Evolutionary conservation across 2,797 vertebrate genomes (phyloP), one percentile per base, ranked within the genome.

Genomic region (Spinus pinus): DNA sequence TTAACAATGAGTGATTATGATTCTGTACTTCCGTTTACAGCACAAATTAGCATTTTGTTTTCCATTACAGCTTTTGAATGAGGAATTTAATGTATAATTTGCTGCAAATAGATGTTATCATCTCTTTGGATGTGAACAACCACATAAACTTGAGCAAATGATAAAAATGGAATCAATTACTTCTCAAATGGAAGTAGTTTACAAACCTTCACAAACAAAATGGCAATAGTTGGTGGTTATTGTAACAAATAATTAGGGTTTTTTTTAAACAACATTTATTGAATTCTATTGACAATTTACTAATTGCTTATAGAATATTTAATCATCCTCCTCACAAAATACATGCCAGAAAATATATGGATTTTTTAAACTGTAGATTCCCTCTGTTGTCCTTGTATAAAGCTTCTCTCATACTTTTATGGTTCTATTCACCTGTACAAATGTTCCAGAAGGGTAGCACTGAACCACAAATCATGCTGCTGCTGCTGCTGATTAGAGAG

Each of bases 31-130:
- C 97, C 96, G 91, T 97, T 98, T 98, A 98, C 97, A 98, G 97
- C 97, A 98, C 97, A 98, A 98, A 98, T 98, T 98, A 98, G 97
- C 98, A 98, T 98, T 98, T 98, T 98, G 97, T 98, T 98, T 98
- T 98, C 97, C 94, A 97, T 97, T 98, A 98, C 95, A 91, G 98
- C 96, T 96, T 97, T 98, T 98, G 97, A 98, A 98, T 98, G 97
- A 97, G 96, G 97, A 98, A 98, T 98, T 98, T 98, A 98, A 98
- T 98, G 97, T 97, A 98, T 98, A 98, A 98, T 98, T 98, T 98
- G 97, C 97, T 97, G 97, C 98, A 98, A 98, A 98, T 98, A 98
- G 98, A 98, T 98, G 97, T 98, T 98, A 98, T 98, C 98, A 98
- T 98, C 97, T 98, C 96, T 97, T 97, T 98, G 97, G 96, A 97